phyloP scores from a whole-genome alignment of 2,113 vertebrate genomes.

The Symphodus melops region DNA sequence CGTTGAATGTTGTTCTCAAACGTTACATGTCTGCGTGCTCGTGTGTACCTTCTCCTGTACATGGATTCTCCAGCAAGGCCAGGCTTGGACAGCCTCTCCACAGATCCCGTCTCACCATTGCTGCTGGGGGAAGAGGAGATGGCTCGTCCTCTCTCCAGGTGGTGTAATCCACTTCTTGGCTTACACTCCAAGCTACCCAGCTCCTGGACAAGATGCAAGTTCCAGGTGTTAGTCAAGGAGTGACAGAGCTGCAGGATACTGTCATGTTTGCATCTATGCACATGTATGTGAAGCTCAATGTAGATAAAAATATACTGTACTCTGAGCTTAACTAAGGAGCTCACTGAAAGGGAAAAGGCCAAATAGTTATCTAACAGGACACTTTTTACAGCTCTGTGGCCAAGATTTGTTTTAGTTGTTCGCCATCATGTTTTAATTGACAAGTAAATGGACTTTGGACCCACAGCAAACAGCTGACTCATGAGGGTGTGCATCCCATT shows the following conservation, averaged over 20 bases:
- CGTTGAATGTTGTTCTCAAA: background rate
- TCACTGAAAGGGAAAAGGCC: no score
- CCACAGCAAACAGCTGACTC: no score
- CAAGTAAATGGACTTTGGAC: no score
- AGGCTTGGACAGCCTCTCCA: constrained; percentile 52
- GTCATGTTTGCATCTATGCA: no score
- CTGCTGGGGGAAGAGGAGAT: constrained; percentile 77
- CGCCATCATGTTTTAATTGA: no score
- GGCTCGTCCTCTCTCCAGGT: constrained; percentile 76
- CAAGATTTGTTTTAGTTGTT: no score
- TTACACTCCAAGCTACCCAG: constrained; percentile 85
- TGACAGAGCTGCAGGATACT: background rate
- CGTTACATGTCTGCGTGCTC: background rate
- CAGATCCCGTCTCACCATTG: constrained; percentile 49
- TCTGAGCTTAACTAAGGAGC: no score
- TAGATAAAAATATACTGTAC: background rate
- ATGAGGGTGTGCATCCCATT: no score
- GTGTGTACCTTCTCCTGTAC: constrained; percentile 80
- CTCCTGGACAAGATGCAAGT: constrained; percentile 81
- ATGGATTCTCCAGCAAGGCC: constrained; percentile 78
- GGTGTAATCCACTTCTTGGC: constrained; percentile 73
- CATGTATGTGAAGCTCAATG: no score
- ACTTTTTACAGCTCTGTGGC: no score
- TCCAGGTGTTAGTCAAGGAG: constrained; percentile 3
- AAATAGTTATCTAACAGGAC: no score